A percentile compares a stretch with the other conserved stretches of the same genome.
These are phyloP conservation scores for Adineta ricciae DNA, from an alignment of 2,888 invertebrate species.

Conservation along the genomic window DNA sequence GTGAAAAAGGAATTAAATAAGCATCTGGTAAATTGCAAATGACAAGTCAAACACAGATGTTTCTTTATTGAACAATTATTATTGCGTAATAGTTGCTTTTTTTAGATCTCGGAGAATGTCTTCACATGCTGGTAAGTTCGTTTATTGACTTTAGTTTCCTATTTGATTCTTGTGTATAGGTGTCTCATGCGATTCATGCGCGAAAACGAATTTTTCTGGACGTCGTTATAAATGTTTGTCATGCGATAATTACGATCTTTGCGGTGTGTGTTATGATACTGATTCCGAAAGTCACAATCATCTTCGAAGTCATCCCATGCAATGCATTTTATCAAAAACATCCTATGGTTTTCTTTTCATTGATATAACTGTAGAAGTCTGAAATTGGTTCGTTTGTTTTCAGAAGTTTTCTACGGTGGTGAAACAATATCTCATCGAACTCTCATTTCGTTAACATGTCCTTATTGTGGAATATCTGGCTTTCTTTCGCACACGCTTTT, in stretches of 20 bases:
- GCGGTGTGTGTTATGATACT: slow-evolving; percentile 80
- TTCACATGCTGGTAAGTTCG: not conserved
- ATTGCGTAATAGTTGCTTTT: not conserved
- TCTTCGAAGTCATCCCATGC: slow-evolving; percentile 92
- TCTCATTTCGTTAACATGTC: slow-evolving; percentile 91
- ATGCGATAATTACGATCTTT: slow-evolving; percentile 78
- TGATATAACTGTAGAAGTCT: not conserved
- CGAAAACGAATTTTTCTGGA: slow-evolving; percentile 91
- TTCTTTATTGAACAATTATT: no score
- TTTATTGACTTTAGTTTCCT: not conserved
- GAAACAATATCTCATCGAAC: slow-evolving; percentile 76
- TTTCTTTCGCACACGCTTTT: slow-evolving; percentile 51
- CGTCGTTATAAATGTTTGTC: slow-evolving; percentile 95
- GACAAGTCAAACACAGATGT: no score
- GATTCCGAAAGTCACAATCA: slow-evolving; percentile 58
- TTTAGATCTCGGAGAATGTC: not conserved
- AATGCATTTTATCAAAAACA: slow-evolving; percentile 57
- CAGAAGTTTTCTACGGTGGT: slow-evolving; percentile 87
- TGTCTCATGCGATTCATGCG: slow-evolving; percentile 98
- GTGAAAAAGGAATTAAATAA: no score
- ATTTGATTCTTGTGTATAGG: slow-evolving; percentile 55
- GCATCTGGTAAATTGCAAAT: no score
- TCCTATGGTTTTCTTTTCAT: slow-evolving; percentile 62
- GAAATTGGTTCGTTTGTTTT: slow-evolving; percentile 37
- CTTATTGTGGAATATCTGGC: slow-evolving; percentile 90